phyloP scores from a whole-genome alignment of 2,888 invertebrate species.

The Mimumesa dahlbomi region DNA sequence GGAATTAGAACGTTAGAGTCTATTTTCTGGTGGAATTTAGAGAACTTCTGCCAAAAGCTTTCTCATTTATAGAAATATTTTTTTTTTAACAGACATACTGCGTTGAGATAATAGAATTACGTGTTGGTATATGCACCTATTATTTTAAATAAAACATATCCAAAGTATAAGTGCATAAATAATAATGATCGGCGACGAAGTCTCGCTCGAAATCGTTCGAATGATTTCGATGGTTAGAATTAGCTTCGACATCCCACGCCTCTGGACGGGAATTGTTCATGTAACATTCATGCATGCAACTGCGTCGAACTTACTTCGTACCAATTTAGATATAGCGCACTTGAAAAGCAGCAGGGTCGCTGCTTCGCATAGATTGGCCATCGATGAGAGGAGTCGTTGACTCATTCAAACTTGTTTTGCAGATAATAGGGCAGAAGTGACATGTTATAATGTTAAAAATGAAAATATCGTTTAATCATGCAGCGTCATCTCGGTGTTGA shows the following conservation, averaged over 20 bases:
- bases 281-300: slow-evolving; percentile 34
- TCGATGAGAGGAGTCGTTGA: slow-evolving; percentile 51
- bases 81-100: no score
- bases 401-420: slow-evolving; percentile 36
- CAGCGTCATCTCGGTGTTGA: no score
- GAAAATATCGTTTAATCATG: slow-evolving; percentile 28
- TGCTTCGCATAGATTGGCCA: slow-evolving; percentile 41
- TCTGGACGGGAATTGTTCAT: slow-evolving; percentile 34
- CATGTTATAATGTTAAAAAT: background rate
- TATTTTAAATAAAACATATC: no score
- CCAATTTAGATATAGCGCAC: slow-evolving; percentile 57
- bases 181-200: slow-evolving; percentile 25
- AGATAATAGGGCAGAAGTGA: slow-evolving; percentile 4
- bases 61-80: no score
- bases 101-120: no score
- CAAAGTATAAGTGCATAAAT: no score
- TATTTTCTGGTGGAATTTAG: no score
- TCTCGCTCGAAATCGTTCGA: slow-evolving; percentile 4
- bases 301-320: slow-evolving; percentile 31
- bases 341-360: slow-evolving; percentile 52
- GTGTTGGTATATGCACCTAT: no score
- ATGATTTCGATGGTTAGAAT: slow-evolving; percentile 23
- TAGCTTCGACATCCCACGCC: slow-evolving; percentile 34
- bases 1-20: no score
- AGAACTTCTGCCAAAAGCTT: no score